Evolutionary conservation across 2,113 vertebrate genomes (phyloP).

Genomic region (Corythornis madagascariensis): DNA sequence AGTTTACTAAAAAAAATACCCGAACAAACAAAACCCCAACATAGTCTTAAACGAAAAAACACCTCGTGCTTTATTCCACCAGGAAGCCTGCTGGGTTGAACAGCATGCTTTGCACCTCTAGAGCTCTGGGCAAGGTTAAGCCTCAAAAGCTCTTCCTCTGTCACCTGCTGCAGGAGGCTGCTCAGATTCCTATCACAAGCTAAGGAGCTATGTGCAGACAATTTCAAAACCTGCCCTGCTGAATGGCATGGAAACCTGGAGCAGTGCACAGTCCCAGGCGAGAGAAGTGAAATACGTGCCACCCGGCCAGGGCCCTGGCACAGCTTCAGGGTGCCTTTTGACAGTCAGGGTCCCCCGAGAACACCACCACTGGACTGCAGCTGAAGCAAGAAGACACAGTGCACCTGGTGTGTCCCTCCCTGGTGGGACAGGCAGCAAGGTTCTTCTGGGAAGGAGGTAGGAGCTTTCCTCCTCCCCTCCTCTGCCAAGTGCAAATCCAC

Average conservation of each 20-base stretch:
- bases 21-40: not conserved
- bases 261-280: not conserved
- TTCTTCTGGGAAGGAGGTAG: not conserved
- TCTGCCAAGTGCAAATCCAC: not conserved
- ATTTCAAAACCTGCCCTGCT: not conserved
- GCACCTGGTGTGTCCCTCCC: not conserved
- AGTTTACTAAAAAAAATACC: not conserved
- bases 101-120: fast-evolving
- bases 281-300: not conserved
- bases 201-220: not conserved
- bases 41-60: not conserved
- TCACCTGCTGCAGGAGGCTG: not conserved
- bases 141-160: not conserved
- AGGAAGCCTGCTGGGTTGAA: not conserved
- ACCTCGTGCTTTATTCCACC: not conserved
- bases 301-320: too few species aligned
- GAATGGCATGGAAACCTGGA: fast-evolving
- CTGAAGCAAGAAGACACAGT: fast-evolving
- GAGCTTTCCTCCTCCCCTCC: not conserved
- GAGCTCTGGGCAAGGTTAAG: not conserved
- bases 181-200: not conserved
- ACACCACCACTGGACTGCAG: not conserved
- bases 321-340: too few species aligned
- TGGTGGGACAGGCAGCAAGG: fast-evolving
- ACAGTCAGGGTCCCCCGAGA: not conserved